Evolutionary conservation across 2,888 invertebrate species (phyloP), one percentile per base, ranked within the genome.

Genomic region (Balanococcus diminutus): DNA sequence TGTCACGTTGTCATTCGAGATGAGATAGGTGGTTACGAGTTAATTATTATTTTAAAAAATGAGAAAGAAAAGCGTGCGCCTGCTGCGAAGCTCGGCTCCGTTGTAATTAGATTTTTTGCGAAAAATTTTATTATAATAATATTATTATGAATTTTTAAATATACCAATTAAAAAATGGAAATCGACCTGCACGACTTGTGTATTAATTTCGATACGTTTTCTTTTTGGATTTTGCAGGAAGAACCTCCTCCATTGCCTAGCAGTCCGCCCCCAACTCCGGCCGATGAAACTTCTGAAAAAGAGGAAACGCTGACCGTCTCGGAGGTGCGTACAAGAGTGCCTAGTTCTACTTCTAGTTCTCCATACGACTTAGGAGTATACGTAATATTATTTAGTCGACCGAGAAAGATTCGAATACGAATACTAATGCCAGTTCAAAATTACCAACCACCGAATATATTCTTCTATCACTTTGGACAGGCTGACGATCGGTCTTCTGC

Each of bases 221-320:
- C 8, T 75, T n/a, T 32, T 42, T 83, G 25, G 2, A 0, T 61
- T 61, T 61, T 46, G 25, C 46, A 84, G 84, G 75, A 84, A 46
- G 79, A 75, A 46, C 84, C 84, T 42, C 84, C 84, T 75, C 84
- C 84, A 46, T 75, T 84, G 75, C 84, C 84, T 39, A 84, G 46
- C 28, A 84, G 84, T 72, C 84, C 84, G 28, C 84, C 84, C 16
- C 84, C 84, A 19, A 84, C 84, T 42, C 84, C 84, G 28, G 84
- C 84, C 31, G 84, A 84, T 36, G 84, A 84, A 75, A 75, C 67
- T 39, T 28, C 46, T 42, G 84, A 84, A 67, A 84, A 84, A 31
- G 84, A 84, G 72, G 84, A 84, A 84, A 84, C 84, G 19, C 67
- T 42, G 67, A 84, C 61, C 25, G 72, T 84, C 5, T 84, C 84